phyloP scores from a whole-genome alignment of 2,113 vertebrate species.

The Nothobranchius furzeri region DNA sequence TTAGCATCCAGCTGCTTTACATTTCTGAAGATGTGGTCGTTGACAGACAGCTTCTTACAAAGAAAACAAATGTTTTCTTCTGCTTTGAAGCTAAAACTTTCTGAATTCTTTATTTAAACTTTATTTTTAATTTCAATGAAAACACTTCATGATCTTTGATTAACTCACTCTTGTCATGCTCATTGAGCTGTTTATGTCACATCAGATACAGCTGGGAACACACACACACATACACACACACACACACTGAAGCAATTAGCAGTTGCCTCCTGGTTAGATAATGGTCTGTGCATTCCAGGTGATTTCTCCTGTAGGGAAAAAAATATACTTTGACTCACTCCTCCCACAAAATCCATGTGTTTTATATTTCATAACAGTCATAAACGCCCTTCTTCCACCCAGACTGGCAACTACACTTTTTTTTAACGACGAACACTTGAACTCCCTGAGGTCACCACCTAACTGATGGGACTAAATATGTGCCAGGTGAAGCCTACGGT shows the following conservation, averaged over 20 bases:
- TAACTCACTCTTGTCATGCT: constrained; percentile 4
- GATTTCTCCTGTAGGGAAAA: constrained; percentile 61
- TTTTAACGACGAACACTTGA: constrained; percentile 49
- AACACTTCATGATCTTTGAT: constrained; percentile 19
- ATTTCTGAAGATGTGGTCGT: neutral
- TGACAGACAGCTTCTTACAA: neutral
- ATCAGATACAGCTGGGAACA: constrained; percentile 55
- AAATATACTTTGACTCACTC: constrained; percentile 59
- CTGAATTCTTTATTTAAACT: neutral
- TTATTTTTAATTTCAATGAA: constrained; percentile 18
- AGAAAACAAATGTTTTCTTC: neutral
- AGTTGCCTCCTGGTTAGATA: constrained; percentile 69
- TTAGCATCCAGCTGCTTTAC: neutral
- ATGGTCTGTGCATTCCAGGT: constrained; percentile 61
- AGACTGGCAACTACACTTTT: constrained; percentile 43
- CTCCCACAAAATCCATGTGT: constrained; percentile 51
- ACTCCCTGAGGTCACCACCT: constrained; percentile 1
- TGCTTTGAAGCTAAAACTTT: constrained; percentile 5
- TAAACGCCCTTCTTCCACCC: constrained; percentile 43
- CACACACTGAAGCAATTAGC: constrained; percentile 76
- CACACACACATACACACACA: constrained; percentile 61
- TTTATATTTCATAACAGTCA: constrained; percentile 54
- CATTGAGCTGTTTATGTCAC: constrained; percentile 21
- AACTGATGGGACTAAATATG: constrained; percentile 9
- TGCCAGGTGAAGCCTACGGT: constrained; percentile 6